These are phyloP conservation scores for Microplitis demolitor DNA, from an alignment of 1,140 invertebrate genomes.

Conservation along the genomic window DNA sequence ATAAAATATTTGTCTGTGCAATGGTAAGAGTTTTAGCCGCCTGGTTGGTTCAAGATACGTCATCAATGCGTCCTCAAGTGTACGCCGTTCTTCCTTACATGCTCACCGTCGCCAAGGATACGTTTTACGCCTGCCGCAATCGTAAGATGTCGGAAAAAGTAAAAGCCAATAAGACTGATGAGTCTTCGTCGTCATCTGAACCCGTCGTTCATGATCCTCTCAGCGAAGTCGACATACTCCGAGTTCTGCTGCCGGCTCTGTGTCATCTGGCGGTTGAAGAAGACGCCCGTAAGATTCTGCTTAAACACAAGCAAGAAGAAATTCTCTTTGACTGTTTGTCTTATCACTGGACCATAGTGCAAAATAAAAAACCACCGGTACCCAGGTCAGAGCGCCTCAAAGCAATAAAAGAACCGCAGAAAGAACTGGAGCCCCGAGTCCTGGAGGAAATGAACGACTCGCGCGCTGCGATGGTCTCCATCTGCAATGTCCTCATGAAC, in stretches of 20 bases:
- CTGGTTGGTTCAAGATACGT: conserved; percentile 90
- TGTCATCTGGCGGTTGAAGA: conserved; percentile 92
- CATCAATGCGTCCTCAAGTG: conserved; percentile 83
- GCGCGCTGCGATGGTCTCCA: conserved; percentile 79
- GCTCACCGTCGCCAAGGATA: conserved; percentile 78
- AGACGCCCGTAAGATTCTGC: conserved; percentile 77
- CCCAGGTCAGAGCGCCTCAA: conserved; percentile 78
- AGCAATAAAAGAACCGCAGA: conserved; percentile 73
- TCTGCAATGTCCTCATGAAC: conserved; percentile 93
- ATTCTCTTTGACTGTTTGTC: conserved; percentile 78
- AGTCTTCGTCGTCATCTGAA: conserved; percentile 44
- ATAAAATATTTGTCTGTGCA: conserved; percentile 80
- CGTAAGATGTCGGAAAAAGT: conserved; percentile 69
- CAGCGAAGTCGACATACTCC: conserved; percentile 73
- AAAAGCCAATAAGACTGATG: conserved; percentile 62
- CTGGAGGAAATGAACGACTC: conserved; percentile 83
- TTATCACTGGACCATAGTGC: conserved; percentile 85
- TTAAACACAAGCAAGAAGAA: conserved; percentile 80
- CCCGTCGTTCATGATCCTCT: conserved; percentile 65
- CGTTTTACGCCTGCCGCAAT: conserved; percentile 74
- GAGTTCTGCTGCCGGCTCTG: conserved; percentile 82
- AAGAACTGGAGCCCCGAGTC: conserved; percentile 72
- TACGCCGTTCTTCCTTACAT: conserved; percentile 80
- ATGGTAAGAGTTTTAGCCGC: conserved; percentile 82
- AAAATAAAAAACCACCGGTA: conserved; percentile 81